Evolutionary conservation across 2,888 invertebrate species (phyloP), one percentile per base, ranked within the genome.

Genomic region (Drosophila dives): DNA sequence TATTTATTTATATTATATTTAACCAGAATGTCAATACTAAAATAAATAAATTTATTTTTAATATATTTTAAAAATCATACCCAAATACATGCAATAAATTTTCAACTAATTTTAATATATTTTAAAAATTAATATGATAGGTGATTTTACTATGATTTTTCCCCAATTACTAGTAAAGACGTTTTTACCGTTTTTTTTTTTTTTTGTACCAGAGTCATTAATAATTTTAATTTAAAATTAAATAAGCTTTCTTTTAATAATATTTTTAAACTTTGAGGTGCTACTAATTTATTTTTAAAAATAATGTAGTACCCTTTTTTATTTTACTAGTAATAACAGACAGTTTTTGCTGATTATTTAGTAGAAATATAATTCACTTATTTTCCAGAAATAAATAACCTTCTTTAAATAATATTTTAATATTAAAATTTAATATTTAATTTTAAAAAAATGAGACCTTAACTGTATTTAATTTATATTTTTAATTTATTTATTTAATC

Each of bases 51-150:
- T 12, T 3, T 20, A 12, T 12, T 15, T 45, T 7, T 23, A 2
- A 15, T 23, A 23, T 0, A 1, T 15, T 23, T 3, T 0, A 0
- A 23, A 7, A 3, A 23, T 23, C 15, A 15, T 3, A 7, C 2
- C 0, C 12, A 45, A 15, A 23, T 20, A 2, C 7, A 45, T 2
- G 1, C 15, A 15, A 15, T 12, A 20, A 23, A 23, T 15, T 2
- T 0, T 0, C 1, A 45, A 7, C 20, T 15, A 15, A 45, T 20
- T 20, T 45, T 12, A 3, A 20, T 45, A 45, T 20, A 15, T 20
- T 45, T 15, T 45, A 23, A 7, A 2, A 15, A 1, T 45, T 2
- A 3, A 20, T 3, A 3, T 17, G 4, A 38, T 12, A 2, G 11
- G 20, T 20, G 12, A 2, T 20, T 45, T 20, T 12, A 12, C 1